Conservation (phyloP, 2,113 vertebrate species). For the Cnemophilus loriae region DNA sequence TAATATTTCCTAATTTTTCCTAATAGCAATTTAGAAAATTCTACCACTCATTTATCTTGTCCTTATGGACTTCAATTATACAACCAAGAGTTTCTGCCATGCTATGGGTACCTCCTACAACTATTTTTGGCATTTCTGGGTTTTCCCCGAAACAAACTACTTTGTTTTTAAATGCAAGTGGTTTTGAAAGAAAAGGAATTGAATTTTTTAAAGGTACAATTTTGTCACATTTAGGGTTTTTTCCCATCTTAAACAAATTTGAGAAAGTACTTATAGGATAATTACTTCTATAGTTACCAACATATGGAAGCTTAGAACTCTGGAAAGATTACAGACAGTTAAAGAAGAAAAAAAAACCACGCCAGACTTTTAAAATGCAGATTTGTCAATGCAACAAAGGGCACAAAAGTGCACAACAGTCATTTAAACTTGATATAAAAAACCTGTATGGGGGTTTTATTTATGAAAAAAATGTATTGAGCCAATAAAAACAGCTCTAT, state of each 20-base stretch:
- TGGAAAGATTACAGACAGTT: not conserved
- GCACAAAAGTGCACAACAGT: not conserved
- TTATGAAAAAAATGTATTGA: not conserved
- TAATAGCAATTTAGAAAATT: not conserved
- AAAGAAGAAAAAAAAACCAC: not conserved
- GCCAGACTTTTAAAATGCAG: not conserved
- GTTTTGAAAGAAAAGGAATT: not conserved
- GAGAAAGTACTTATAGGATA: not conserved
- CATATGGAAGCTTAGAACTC: not conserved
- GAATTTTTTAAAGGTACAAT: not conserved
- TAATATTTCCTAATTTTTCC: not conserved
- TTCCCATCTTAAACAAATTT: not conserved
- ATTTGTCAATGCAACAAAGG: not conserved
- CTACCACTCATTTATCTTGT: not conserved
- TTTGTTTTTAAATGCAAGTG: not conserved
- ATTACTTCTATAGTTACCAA: not conserved
- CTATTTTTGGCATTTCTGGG: not conserved
- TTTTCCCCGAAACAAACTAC: not conserved
- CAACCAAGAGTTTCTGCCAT: not conserved
- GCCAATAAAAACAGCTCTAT: not conserved
- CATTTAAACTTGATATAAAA: constrained; percentile 6
- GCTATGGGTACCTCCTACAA: not conserved
- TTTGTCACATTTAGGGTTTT: not conserved
- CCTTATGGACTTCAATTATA: not conserved
- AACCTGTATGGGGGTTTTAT: not conserved